Evolutionary conservation across 2,888 invertebrate genomes (phyloP), one percentile per base, ranked within the genome.

Genomic region (Bombylius major): DNA sequence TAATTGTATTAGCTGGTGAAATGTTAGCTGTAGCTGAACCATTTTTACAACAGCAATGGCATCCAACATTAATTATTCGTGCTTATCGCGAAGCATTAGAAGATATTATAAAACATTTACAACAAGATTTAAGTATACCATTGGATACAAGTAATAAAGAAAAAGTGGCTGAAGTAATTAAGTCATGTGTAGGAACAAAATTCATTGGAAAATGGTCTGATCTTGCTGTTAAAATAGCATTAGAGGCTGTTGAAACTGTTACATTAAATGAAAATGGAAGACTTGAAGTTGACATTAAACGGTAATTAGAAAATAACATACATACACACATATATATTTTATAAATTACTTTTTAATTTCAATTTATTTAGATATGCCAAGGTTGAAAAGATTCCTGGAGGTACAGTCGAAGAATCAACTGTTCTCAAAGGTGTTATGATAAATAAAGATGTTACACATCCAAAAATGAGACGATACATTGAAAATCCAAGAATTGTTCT

Each of bases 381-480:
- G 77, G 88, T 98, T 31, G 89, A 89, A 66, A 89, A 89, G 72
- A 87, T 99, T 64, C 98, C 99, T 1, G 99, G 99, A 33, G 98
- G 96, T 11, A 80, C 87, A 0, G 87, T 99, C 56, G 97, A 98
- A 66, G 97, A 99, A 62, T 97, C 94, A 0, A 79, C 82, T 62
- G 96, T 99, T 8, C 76, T 99, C 44, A 86, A 82, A 63, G 99
- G 99, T 47, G 89, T 99, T 13, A 97, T 99, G 93, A 75, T 99
- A 57, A 99, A 99, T 77, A 99, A 99, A 76, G 99, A 99, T 71
- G 94, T 99, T 1, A 94, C 94, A 0, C 99, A 99, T 74, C 87
- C 96, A 0, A 97, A 97, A 78, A 99, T 99, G 99, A 80, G 82
- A 64, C 83, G 97, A 49, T 83, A 82, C 65, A 94, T 99, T 65